Evolutionary conservation across 2,113 vertebrate species (phyloP).

Genomic region (Danionella cerebrum): DNA sequence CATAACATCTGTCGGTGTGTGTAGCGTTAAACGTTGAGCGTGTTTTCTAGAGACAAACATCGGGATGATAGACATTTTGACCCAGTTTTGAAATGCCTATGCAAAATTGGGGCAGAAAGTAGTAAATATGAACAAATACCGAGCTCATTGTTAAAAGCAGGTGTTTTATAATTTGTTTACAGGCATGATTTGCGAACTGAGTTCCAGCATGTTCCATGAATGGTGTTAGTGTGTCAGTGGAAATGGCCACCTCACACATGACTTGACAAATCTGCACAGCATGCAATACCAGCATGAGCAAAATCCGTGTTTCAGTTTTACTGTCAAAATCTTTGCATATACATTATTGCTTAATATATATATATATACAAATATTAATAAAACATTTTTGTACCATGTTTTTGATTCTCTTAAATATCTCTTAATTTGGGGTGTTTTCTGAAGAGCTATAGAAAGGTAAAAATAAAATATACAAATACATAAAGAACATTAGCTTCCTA

Average conservation of each 20-base stretch:
- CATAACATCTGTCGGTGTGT: not conserved
- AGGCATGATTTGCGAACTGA: not conserved
- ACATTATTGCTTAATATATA: too few species aligned
- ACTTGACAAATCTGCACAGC: not conserved
- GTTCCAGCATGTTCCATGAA: not conserved
- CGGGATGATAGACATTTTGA: not conserved
- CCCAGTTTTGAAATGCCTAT: not conserved
- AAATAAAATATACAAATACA: too few species aligned
- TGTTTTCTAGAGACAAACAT: not conserved
- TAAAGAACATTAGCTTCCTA: too few species aligned
- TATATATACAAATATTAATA: too few species aligned
- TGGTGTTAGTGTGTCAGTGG: conserved; percentile 28
- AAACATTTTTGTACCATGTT: too few species aligned
- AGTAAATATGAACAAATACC: too few species aligned
- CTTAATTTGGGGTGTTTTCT: too few species aligned
- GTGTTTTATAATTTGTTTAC: not conserved
- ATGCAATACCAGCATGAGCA: not conserved
- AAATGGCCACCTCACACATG: not conserved
- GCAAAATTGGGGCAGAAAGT: not conserved
- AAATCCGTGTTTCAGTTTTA: too few species aligned
- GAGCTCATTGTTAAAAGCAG: too few species aligned
- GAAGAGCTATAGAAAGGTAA: too few species aligned
- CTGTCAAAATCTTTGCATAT: too few species aligned
- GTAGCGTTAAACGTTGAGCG: not conserved
- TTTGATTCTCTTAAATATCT: too few species aligned